Evolutionary conservation across 2,113 vertebrate species (phyloP), one percentile per base, ranked within the genome.

Genomic region (Cyprinodon variegatus): DNA sequence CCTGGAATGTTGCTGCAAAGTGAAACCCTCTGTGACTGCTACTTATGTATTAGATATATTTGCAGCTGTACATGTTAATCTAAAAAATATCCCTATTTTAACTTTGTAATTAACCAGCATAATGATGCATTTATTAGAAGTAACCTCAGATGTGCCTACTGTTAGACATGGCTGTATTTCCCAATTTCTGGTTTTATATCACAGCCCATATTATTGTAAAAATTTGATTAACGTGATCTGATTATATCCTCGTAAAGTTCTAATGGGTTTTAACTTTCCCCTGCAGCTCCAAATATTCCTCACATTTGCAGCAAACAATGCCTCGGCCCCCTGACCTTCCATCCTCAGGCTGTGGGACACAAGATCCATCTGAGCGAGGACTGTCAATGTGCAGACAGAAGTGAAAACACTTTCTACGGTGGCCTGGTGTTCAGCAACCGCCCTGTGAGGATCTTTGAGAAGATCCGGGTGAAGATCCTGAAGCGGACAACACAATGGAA

Each of bases 341-440:
- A 97, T 68, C 3, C 39, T 0, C 7, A 76, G 20, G 86, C 88
- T 50, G 83, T 90, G 14, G 96, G 96, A 8, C 29, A 68, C 0
- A 82, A 74, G 61, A 88, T 97, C 68, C 43, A 4, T 0, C 85
- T 97, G 83, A 94, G 94, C 17, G 37, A 65, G 0, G 70, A 37
- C 0, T 10, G 41, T 1, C 74, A 77, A 4, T 77, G 59, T 0
- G 96, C 96, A 0, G 66, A 74, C 15, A 86, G 95, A 59, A 40
- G 0, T 0, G 0, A 0, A 0, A 0, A 1, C 43, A 93, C 94
- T 0, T 96, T 96, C 86, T 89, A 70, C 9, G 77, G 95, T 2
- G 96, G 95, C 14, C 84, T 97, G 71, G 89, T 95, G 66, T 96
- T 97, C 90, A 96, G 94, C 88, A 94, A 79, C 80, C 93, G 96